Evolutionary conservation across 2,888 invertebrate genomes (phyloP).

Genomic region (Coenonympha arcania): DNA sequence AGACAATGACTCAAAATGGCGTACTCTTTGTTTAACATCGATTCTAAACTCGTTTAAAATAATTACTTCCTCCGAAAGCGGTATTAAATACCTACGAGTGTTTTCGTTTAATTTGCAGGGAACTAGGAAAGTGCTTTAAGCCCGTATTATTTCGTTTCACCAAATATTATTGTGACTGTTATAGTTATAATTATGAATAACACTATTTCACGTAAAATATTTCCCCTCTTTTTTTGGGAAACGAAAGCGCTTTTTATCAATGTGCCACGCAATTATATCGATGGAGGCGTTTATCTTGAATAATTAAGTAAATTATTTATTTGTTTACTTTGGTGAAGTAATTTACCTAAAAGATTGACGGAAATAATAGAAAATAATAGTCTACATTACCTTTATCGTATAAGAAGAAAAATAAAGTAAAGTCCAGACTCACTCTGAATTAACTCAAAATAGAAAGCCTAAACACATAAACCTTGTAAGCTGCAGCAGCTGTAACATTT

Average conservation of each 20-base stretch:
- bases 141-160: slow-evolving; percentile 11
- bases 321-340: neutral
- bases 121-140: slow-evolving; percentile 19
- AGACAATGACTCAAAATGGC: slow-evolving; percentile 36
- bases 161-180: slow-evolving; percentile 16
- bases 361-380: neutral
- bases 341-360: neutral
- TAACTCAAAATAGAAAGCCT: no score
- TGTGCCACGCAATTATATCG: slow-evolving; percentile 59
- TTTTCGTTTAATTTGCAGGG: slow-evolving; percentile 48
- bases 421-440: no score
- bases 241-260: slow-evolving; percentile 36
- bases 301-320: neutral
- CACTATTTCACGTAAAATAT: slow-evolving; percentile 22
- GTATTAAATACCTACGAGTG: slow-evolving; percentile 40
- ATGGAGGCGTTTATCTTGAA: slow-evolving; percentile 8
- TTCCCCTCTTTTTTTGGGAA: slow-evolving; percentile 22
- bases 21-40: slow-evolving; percentile 31
- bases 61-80: slow-evolving; percentile 30
- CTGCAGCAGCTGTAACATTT: no score
- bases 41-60: slow-evolving; percentile 26
- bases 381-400: no score
- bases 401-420: no score
- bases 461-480: no score
- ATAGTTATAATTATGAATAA: slow-evolving; percentile 26